Percentiles rank a stretch among this genome's conserved stretches.
Conservation (phyloP, 2,888 invertebrate species). For the Cryptus viduatorius region DNA sequence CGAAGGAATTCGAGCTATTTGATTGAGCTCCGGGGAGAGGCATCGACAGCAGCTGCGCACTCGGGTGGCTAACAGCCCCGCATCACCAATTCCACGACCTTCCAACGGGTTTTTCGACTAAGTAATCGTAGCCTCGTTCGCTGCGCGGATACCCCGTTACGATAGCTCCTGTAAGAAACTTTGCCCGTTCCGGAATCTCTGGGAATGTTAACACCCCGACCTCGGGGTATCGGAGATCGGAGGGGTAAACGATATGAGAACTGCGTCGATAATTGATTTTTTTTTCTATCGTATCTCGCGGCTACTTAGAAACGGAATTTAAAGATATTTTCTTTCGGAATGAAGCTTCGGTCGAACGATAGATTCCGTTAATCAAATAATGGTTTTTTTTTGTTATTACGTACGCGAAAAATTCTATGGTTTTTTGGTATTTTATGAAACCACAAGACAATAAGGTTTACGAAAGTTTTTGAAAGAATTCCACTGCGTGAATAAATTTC, state of each 20-base stretch:
- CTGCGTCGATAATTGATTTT: not conserved
- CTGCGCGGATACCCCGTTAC: not conserved
- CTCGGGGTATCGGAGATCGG: not conserved
- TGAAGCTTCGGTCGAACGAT: too few species aligned
- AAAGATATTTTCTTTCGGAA: too few species aligned
- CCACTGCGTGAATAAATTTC: too few species aligned
- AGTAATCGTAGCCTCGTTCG: slow-evolving; percentile 12
- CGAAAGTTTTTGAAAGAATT: too few species aligned
- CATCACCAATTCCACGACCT: slow-evolving; percentile 1
- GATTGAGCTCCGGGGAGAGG: slow-evolving; percentile 22
- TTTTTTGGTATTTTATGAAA: too few species aligned
- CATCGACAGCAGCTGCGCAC: not conserved
- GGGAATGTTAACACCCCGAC: not conserved
- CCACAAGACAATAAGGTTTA: too few species aligned
- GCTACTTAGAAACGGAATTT: not conserved
- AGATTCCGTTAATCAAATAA: too few species aligned
- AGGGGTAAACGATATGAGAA: not conserved
- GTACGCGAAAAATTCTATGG: too few species aligned
- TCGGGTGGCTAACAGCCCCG: not conserved
- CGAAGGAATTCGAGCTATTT: slow-evolving; percentile 50
- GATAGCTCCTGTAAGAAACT: not conserved
- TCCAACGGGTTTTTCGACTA: not conserved
- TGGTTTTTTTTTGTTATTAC: too few species aligned
- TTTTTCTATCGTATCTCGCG: not conserved
- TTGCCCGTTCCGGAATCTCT: not conserved